These are phyloP conservation scores for Panonychus citri DNA, from an alignment of 1,140 invertebrate species.

Conservation along the genomic window DNA sequence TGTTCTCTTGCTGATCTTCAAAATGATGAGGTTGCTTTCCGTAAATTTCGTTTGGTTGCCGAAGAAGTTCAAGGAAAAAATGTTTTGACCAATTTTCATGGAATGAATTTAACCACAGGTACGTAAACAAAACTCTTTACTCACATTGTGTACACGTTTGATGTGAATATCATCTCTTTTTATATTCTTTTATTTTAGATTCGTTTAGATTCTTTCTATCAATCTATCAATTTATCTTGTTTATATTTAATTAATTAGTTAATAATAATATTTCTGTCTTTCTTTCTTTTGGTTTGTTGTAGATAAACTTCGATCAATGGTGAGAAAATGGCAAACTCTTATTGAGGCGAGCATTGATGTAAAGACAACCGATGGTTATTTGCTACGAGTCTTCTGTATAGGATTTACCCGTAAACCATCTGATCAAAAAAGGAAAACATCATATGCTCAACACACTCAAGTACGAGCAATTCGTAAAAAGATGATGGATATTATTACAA, in stretches of 20 bases:
- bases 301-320: constrained; percentile 12
- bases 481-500: constrained; percentile 83
- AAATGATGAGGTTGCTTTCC: constrained; percentile 82
- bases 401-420: constrained; percentile 91
- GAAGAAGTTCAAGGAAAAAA: constrained; percentile 76
- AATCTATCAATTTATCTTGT: no score
- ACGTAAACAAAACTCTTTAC: no score
- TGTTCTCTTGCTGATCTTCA: constrained; percentile 90
- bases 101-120: constrained; percentile 96
- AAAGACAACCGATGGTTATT: constrained; percentile 91
- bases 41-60: constrained; percentile 83
- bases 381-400: constrained; percentile 90
- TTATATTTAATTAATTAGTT: no score
- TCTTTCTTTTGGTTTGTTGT: not conserved
- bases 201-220: no score
- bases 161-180: no score
- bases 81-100: constrained; percentile 94
- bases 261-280: not conserved
- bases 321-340: constrained; percentile 36
- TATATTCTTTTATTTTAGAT: no score
- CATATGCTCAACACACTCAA: constrained; percentile 92
- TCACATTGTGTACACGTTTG: no score
- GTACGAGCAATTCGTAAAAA: constrained; percentile 31
- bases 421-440: constrained; percentile 81
- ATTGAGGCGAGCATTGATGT: constrained; percentile 93